Evolutionary conservation across 2,888 invertebrate genomes (phyloP).

Genomic region (Lochmaea crataegi): DNA sequence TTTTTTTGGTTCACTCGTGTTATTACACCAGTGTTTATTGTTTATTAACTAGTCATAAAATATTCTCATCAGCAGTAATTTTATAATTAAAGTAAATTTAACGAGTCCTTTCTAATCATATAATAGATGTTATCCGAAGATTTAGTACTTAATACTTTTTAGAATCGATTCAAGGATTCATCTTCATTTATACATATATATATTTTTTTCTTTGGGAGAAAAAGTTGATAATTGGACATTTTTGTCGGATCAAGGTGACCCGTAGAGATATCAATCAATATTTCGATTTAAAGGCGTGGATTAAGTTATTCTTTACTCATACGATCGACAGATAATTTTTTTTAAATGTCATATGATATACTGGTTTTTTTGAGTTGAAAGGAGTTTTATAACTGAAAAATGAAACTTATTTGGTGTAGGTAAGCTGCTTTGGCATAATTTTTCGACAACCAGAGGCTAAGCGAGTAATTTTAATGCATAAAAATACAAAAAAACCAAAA

Average conservation of each 20-base stretch:
- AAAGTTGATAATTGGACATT: neutral
- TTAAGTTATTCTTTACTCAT: neutral
- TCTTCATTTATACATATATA: neutral
- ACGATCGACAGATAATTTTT: neutral
- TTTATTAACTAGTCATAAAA: neutral
- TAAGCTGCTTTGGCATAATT: no score
- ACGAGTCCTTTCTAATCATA: neutral
- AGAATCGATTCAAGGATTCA: neutral
- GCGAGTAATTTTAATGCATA: no score
- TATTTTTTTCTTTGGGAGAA: neutral
- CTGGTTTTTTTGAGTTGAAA: neutral
- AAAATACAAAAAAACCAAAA: no score
- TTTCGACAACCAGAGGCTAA: no score
- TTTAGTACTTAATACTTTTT: neutral
- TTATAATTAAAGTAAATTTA: neutral
- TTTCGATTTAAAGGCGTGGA: neutral
- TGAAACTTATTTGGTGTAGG: no score
- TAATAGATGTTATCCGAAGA: neutral
- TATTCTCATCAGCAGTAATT: neutral
- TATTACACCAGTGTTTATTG: neutral
- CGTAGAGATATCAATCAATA: slow-evolving; percentile 1
- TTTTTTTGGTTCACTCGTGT: neutral
- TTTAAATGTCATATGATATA: neutral
- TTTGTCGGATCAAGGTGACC: neutral
- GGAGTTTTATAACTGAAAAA: no score